Percentiles rank a stretch among this genome's conserved stretches.
Evolutionary conservation across 2,888 invertebrate species (phyloP).

Genomic region (Ganaspis brasiliensis): DNA sequence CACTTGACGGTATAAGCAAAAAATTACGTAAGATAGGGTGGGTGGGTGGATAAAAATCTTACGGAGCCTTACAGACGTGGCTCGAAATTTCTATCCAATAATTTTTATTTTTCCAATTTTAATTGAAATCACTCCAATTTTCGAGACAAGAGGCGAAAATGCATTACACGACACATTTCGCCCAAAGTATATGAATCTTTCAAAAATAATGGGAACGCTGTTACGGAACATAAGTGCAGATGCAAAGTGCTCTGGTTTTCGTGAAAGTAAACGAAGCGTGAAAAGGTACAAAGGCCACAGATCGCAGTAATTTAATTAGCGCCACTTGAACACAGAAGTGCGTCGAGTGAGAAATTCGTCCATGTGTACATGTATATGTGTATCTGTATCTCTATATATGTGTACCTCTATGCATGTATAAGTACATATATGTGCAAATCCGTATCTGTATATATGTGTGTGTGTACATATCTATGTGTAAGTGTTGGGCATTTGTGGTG

Average conservation of each 20-base stretch:
- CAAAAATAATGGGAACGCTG: neutral
- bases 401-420: too few relatives aligned
- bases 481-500: neutral
- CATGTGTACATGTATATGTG: neutral
- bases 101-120: too few relatives aligned
- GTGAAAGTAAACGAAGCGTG: conserved; percentile 20
- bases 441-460: neutral
- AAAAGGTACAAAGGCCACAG: conserved; percentile 29
- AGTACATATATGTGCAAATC: too few relatives aligned
- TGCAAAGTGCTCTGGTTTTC: conserved; percentile 26
- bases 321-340: conserved; percentile 31
- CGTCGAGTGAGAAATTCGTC: conserved; percentile 9
- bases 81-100: too few relatives aligned
- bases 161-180: too few relatives aligned
- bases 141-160: too few relatives aligned
- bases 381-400: too few relatives aligned
- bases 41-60: too few relatives aligned
- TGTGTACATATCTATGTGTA: neutral
- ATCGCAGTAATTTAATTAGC: conserved; percentile 35
- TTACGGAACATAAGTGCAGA: neutral
- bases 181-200: neutral
- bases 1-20: too few relatives aligned
- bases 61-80: too few relatives aligned
- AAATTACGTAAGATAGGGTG: too few relatives aligned
- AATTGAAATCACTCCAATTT: too few relatives aligned